Evolutionary conservation across 2,113 vertebrate species (phyloP), one percentile per base, ranked within the genome.

Genomic region (Scopus umbretta): DNA sequence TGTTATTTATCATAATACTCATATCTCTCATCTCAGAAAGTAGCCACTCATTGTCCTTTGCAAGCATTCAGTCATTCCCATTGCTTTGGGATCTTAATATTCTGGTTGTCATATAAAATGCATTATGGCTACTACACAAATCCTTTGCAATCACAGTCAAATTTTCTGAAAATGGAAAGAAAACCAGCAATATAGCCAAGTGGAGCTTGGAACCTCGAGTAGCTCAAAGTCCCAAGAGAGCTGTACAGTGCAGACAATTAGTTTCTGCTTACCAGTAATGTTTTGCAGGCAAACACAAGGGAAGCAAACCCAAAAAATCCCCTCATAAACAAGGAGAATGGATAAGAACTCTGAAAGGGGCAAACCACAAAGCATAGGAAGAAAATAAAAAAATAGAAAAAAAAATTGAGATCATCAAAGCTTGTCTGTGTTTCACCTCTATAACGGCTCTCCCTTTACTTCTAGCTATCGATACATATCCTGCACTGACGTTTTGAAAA

Each of bases 71-170:
- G 25, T 91, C 20, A 94, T 84, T 96, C 66, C 45, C 62, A 40
- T 32, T 92, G 50, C 36, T 97, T 91, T 66, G 67, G 68, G 26
- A 88, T 36, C 42, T 56, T 58, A 71, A 85, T 80, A 85, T 66
- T 58, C 43, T 90, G 4, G 16, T 75, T 94, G 78, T 43, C 80
- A 80, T 38, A 79, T 27, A 34, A 82, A 93, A 73, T 21, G 30
- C 56, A 92, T 95, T 90, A 94, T 87, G 58, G 52, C 20, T 75
- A 93, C 63, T 63, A 88, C 30, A 94, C 36, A 94, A 96, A 92
- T 87, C 55, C 38, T 92, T 82, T 85, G 68, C 36, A 96, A 94
- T 94, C 79, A 88, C 63, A 90, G 78, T 70, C 70, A 91, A 70
- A 94, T 94, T 80, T 80, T 83, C 59, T 83, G 65, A 49, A 78